Evolutionary conservation across 37 sponge, comb jelly and placozoan species (phyloP).

Genomic region (Diacarnus erythraeanus): DNA sequence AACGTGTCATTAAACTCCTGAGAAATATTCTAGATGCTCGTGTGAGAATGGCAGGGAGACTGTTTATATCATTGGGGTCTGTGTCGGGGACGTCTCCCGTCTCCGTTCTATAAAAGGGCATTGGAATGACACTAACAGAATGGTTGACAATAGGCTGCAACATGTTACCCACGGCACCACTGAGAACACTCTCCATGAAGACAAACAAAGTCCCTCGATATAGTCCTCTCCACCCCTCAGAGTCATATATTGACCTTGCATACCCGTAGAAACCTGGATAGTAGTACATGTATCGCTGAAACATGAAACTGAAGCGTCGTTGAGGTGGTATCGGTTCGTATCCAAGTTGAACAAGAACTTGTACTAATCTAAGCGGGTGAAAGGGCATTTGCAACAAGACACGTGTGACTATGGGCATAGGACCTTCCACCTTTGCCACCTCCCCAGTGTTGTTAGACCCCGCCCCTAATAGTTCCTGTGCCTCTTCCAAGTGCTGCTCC

Average conservation of each 20-base stretch:
- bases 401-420: not conserved
- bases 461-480: no score
- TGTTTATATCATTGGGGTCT: constrained; percentile 26
- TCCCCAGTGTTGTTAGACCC: no score
- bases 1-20: not conserved
- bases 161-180: not conserved
- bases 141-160: not conserved
- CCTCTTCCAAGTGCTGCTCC: no score
- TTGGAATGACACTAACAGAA: constrained; percentile 11
- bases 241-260: constrained; percentile 2
- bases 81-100: constrained; percentile 49
- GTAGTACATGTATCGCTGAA: constrained; percentile 38
- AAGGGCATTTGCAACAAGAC: not conserved
- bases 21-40: constrained; percentile 21
- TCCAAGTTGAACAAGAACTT: constrained; percentile 51
- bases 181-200: not conserved
- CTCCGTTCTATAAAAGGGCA: constrained; percentile 7
- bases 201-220: constrained; percentile 33
- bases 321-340: constrained; percentile 43
- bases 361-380: constrained; percentile 12
- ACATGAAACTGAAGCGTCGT: constrained; percentile 38
- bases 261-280: constrained; percentile 59
- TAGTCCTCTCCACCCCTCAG: constrained; percentile 55
- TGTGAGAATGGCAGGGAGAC: constrained; percentile 15
- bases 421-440: no score